These are phyloP conservation scores for Ranitomeya imitator DNA, from an alignment of 2,113 vertebrate species.

Conservation along the genomic window DNA sequence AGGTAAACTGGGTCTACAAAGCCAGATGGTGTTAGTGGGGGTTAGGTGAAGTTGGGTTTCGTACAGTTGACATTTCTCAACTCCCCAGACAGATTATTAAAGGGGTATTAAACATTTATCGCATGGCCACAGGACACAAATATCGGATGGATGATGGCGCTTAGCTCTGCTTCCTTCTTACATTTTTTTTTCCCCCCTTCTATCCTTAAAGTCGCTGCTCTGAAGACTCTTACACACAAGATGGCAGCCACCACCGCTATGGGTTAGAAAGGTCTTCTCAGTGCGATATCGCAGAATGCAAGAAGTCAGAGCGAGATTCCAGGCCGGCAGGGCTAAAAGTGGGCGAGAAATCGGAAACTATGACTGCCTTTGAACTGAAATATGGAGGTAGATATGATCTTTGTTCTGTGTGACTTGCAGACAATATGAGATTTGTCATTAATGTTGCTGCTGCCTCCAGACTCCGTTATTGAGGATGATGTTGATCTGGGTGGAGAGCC, in stretches of 20 bases:
- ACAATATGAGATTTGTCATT: neutral
- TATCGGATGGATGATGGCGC: no score
- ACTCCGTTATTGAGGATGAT: constrained; percentile 65
- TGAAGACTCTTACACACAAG: constrained; percentile 76
- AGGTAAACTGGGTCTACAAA: constrained; percentile 5
- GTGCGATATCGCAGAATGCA: constrained; percentile 69
- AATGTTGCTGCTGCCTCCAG: constrained; percentile 57
- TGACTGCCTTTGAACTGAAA: constrained; percentile 86
- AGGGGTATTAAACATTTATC: no score
- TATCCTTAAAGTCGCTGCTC: constrained; percentile 70
- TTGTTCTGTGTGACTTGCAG: neutral
- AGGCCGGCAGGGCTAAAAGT: constrained; percentile 74
- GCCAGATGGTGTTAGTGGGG: neutral
- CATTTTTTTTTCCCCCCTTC: neutral
- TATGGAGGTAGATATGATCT: constrained; percentile 81
- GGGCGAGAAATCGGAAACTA: constrained; percentile 78
- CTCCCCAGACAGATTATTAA: no score
- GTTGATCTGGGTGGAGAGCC: constrained; percentile 80
- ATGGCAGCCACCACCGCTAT: constrained; percentile 74
- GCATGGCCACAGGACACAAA: no score
- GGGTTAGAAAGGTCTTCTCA: constrained; percentile 76
- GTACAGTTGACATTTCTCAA: neutral
- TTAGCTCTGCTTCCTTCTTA: no score
- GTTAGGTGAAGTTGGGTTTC: neutral
- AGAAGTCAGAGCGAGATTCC: constrained; percentile 85